Conservation (phyloP, 2,797 vertebrate species). For the Melanotaenia nigrans region DNA sequence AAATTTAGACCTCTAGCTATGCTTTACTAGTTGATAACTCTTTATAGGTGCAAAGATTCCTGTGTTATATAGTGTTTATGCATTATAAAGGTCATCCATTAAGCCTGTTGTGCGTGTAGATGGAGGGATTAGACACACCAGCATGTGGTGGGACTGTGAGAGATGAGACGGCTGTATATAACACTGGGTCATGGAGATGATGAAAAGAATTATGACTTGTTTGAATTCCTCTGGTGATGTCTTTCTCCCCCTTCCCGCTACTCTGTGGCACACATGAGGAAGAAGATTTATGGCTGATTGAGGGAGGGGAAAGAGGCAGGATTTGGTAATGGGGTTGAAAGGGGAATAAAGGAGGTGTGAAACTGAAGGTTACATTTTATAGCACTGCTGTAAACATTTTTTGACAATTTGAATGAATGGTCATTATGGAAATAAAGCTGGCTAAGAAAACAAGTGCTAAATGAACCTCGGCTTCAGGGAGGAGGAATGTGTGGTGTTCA, state of each 20-base stretch:
- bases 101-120: constrained; percentile 17
- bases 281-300: constrained; percentile 60
- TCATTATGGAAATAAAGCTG: constrained; percentile 49
- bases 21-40: constrained; percentile 26
- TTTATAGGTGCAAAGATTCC: constrained; percentile 26
- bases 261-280: constrained; percentile 20
- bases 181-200: constrained; percentile 44
- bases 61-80: constrained; percentile 14
- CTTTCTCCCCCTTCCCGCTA: background rate
- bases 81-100: constrained; percentile 5
- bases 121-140: constrained; percentile 25
- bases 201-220: constrained; percentile 70
- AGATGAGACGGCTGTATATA: constrained; percentile 27
- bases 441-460: constrained; percentile 45
- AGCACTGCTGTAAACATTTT: constrained; percentile 52
- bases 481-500: constrained; percentile 38
- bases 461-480: constrained; percentile 53
- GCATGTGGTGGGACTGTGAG: constrained; percentile 27
- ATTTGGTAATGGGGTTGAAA: constrained; percentile 47
- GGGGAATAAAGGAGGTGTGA: constrained; percentile 40
- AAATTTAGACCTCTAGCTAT: background rate
- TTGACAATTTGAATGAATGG: constrained; percentile 40
- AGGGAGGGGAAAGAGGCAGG: constrained; percentile 27
- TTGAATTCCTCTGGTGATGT: constrained; percentile 60
- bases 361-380: constrained; percentile 55